A percentile compares a stretch with the other conserved stretches of the same genome.
These are phyloP conservation scores for Podarcis lilfordi DNA, from an alignment of 2,797 vertebrate species.

Conservation along the genomic window DNA sequence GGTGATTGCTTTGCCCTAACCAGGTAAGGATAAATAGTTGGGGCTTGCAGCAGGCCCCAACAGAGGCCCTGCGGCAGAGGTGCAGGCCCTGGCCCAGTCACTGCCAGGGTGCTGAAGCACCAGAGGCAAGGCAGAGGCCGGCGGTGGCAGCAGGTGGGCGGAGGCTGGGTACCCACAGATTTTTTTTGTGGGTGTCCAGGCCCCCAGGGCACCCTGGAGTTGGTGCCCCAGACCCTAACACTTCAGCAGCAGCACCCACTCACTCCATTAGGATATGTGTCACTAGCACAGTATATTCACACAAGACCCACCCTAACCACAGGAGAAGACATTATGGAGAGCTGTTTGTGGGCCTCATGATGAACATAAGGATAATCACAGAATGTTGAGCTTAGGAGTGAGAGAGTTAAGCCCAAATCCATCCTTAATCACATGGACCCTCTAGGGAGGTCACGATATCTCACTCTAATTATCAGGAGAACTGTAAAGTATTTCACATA, in stretches of 20 bases:
- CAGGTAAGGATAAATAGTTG: too few species aligned
- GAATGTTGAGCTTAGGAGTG: not conserved
- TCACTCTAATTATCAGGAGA: not conserved
- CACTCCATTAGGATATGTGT: not conserved
- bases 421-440: not conserved
- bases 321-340: not conserved
- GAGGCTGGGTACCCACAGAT: too few species aligned
- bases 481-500: not conserved
- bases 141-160: too few species aligned
- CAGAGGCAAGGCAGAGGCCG: too few species aligned
- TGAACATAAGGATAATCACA: not conserved
- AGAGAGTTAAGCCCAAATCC: not conserved
- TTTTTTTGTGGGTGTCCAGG: too few species aligned
- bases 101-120: too few species aligned
- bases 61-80: too few species aligned
- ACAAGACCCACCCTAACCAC: not conserved
- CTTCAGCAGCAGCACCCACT: not conserved
- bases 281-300: not conserved
- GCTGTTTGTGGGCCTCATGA: not conserved
- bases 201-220: too few species aligned
- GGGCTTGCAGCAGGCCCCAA: too few species aligned
- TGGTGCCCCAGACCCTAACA: too few species aligned
- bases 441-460: not conserved
- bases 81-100: too few species aligned
- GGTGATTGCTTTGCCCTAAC: too few species aligned